Conservation (phyloP, 23 tunicate species). For the Halocynthia aurantium region DNA sequence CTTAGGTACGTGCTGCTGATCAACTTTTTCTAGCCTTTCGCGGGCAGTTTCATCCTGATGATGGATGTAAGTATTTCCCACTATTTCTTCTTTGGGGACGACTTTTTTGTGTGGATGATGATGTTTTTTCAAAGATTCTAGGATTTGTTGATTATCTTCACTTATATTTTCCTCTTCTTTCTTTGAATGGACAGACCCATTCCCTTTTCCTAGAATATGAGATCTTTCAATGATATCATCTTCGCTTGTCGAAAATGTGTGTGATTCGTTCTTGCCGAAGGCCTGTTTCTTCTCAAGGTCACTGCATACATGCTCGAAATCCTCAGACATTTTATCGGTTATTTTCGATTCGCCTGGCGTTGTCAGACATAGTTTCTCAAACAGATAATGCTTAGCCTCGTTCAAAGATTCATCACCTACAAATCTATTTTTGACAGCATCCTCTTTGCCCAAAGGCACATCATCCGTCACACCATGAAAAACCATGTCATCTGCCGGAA, state of each 20-base stretch:
- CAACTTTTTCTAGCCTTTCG: neutral
- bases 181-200: no score
- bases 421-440: constrained; percentile 1
- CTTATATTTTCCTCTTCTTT: no score
- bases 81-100: no score
- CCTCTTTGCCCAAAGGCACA: neutral
- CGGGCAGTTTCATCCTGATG: no score
- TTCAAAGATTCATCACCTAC: constrained; percentile 4
- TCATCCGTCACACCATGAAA: no score
- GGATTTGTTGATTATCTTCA: no score
- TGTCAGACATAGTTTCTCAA: constrained; percentile 13
- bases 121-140: no score
- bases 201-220: no score
- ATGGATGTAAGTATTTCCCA: no score
- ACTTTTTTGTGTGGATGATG: no score
- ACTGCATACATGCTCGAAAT: constrained; percentile 47
- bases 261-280: constrained; percentile 9
- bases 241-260: constrained; percentile 19
- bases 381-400: constrained; percentile 9
- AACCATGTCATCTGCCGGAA: neutral
- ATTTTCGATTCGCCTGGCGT: constrained; percentile 15
- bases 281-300: constrained; percentile 28
- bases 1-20: neutral
- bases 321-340: constrained; percentile 37
- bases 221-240: neutral